Conservation (phyloP, 2,797 vertebrate species). For the Sardinella longiceps region DNA sequence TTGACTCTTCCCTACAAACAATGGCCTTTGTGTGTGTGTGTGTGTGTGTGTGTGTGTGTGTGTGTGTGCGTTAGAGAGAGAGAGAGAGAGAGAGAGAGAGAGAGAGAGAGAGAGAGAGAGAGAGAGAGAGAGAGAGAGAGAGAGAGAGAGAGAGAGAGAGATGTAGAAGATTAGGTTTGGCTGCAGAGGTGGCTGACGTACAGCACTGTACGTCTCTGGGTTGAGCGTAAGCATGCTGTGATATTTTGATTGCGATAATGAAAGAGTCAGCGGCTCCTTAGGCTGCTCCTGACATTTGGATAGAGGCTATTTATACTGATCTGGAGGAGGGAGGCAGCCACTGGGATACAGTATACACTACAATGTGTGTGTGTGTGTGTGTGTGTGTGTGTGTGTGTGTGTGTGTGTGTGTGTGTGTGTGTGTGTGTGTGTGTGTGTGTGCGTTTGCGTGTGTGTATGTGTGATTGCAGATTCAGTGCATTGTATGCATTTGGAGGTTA, state of each 20-base stretch:
- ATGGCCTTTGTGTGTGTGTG: not conserved
- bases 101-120: no score
- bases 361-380: not conserved
- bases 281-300: not conserved
- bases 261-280: conserved; percentile 16
- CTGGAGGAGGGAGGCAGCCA: conserved; percentile 27
- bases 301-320: conserved; percentile 38
- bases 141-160: not conserved
- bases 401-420: no score
- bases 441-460: no score
- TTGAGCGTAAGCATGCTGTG: not conserved
- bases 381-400: conserved; percentile 14
- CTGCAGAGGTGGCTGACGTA: not conserved
- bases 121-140: no score
- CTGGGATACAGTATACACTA: not conserved
- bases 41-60: conserved; percentile 10
- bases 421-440: not conserved
- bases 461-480: not conserved
- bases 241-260: conserved; percentile 53
- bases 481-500: not conserved
- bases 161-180: not conserved
- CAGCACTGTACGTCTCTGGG: no score
- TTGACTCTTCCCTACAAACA: not conserved
- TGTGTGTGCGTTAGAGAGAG: not conserved
- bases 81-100: no score